Evolutionary conservation across 1,140 invertebrate species (phyloP), one percentile per base, ranked within the genome.

Genomic region (Coboldia fuscipes): DNA sequence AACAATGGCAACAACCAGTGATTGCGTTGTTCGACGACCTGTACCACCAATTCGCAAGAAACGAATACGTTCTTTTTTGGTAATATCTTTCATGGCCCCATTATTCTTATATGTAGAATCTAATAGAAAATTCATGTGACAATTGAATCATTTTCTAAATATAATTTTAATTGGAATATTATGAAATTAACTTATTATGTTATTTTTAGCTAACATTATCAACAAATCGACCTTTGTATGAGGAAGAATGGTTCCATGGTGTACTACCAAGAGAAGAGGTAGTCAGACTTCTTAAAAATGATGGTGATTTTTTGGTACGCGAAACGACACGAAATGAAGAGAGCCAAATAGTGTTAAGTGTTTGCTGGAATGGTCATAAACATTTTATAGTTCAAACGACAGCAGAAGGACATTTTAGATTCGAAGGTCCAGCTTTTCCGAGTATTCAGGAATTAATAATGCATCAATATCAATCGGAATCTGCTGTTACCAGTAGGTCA

Each of bases 311-410:
- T 57, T 62, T 97, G 31, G 88, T 97, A 19, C 66, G 90, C 16
- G 85, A 94, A 62, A 94, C 89, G 26, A 84, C 76, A n/a, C 70
- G 78, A 54, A 93, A 85, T 53, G 75, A 88, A 52, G 79, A 92
- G 52, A 70, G 83, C 47, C 80, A 90, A 65, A 83, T 89, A 38
- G 92, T 97, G 30, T 53, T 97, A 16, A 94, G 88, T 9, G 89
- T 94, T 0, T 85, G 77, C 50, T 96, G 90, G 90, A 80, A 86
- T 36, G 82, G 82, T 6, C 84, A 90, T 46, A 90, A 92, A 54
- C 92, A 97, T 62, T 96, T 96, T 50, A 96, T 97, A 42, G 88
- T 97, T 34, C 90, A 97, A 64, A 88, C 79, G 15, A 89, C 86
- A 9, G 65, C 72, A 10, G 85, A 92, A 78, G 82, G 82, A 23